A percentile compares a stretch with the other conserved stretches of the same genome.
Evolutionary conservation across 1,140 invertebrate genomes (phyloP).

Genomic region (Leptoteleia sp.): DNA sequence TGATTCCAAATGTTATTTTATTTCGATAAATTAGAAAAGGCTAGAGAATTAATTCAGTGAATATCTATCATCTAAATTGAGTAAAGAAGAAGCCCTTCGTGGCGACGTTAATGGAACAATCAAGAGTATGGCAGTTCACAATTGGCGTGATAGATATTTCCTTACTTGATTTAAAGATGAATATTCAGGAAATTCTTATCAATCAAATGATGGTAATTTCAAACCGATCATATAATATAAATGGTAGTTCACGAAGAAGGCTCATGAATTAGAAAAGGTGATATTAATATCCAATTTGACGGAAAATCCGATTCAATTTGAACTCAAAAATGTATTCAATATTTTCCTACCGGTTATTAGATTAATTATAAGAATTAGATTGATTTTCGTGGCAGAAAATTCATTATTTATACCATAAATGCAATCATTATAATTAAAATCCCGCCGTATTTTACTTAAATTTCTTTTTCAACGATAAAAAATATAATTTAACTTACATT

Average conservation of each 20-base stretch:
- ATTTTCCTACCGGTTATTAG: no score
- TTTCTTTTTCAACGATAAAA: no score
- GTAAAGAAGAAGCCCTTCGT: slow-evolving; percentile 31
- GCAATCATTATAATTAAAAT: no score
- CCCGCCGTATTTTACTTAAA: no score
- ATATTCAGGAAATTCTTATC: slow-evolving; percentile 48
- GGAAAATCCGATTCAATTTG: slow-evolving; percentile 9
- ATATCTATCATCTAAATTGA: slow-evolving; percentile 17
- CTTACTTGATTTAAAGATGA: slow-evolving; percentile 53
- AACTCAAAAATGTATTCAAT: slow-evolving; percentile 2
- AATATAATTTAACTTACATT: no score
- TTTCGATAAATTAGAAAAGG: slow-evolving; percentile 16
- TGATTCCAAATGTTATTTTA: neutral
- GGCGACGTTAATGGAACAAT: slow-evolving; percentile 37
- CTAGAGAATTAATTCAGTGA: slow-evolving; percentile 15
- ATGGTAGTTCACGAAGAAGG: slow-evolving; percentile 5
- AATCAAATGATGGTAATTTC: slow-evolving; percentile 44
- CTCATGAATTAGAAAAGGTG: slow-evolving; percentile 20
- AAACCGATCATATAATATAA: slow-evolving; percentile 40
- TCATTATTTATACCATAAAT: no score
- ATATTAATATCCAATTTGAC: slow-evolving; percentile 38
- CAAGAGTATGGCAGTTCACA: slow-evolving; percentile 25
- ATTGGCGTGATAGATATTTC: slow-evolving; percentile 50
- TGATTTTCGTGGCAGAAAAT: no score
- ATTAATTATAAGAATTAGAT: no score